Evolutionary conservation across 2,797 vertebrate species (phyloP).

Genomic region (Vespertilio murinus): DNA sequence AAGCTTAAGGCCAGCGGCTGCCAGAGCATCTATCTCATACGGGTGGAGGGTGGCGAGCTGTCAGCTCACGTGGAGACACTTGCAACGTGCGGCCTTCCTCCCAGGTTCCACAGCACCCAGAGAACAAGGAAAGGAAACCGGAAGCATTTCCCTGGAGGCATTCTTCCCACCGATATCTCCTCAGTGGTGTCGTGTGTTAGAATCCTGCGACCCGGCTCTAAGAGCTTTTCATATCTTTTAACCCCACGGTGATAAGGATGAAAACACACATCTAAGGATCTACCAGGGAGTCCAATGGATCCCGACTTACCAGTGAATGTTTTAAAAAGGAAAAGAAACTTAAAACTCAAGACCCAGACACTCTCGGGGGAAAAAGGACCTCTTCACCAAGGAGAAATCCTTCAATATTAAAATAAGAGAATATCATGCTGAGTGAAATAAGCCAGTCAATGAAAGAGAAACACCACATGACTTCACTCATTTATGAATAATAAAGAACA

Average conservation of each 20-base stretch:
- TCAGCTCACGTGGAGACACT: background rate
- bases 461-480: too few species aligned
- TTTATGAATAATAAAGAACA: too few species aligned
- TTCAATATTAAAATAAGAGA: slow-evolving; percentile 23
- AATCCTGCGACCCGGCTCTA: background rate
- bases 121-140: background rate
- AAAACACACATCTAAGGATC: background rate
- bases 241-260: background rate
- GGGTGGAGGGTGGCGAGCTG: too few species aligned
- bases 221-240: background rate
- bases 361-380: background rate
- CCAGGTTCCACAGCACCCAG: background rate
- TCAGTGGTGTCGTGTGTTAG: background rate
- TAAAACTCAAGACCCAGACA: background rate
- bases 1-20: background rate
- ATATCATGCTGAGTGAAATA: too few species aligned
- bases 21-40: background rate
- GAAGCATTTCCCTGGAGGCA: background rate
- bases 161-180: background rate
- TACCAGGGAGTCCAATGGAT: background rate
- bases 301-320: background rate
- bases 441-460: too few species aligned
- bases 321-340: background rate
- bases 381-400: slow-evolving; percentile 28
- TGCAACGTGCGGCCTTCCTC: background rate